Evolutionary conservation across 2,797 vertebrate species (phyloP).

Genomic region (Gorsachius magnificus): DNA sequence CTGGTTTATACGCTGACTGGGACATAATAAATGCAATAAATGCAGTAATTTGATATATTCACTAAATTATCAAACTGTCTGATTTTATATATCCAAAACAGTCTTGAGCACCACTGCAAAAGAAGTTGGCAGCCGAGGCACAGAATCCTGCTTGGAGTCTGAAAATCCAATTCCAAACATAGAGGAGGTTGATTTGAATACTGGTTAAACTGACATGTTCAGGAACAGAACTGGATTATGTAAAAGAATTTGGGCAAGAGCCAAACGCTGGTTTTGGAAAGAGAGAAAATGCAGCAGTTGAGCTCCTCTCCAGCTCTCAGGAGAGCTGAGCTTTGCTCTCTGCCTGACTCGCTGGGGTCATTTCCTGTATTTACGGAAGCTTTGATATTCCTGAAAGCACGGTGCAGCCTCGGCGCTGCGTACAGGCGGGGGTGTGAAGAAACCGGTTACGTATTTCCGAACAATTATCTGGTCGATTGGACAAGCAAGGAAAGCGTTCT

Average conservation of each 20-base stretch:
- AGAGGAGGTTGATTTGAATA: background rate
- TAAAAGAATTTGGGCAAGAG: background rate
- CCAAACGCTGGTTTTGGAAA: background rate
- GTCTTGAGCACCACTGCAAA: background rate
- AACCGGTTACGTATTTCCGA: background rate
- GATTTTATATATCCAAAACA: background rate
- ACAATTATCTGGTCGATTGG: background rate
- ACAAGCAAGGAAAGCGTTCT: background rate
- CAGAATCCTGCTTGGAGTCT: background rate
- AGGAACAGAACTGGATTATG: conserved; percentile 1
- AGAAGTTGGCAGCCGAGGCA: background rate
- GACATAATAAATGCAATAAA: background rate
- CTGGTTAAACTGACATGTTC: background rate
- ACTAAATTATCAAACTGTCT: background rate
- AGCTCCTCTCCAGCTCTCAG: background rate
- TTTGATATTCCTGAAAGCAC: background rate
- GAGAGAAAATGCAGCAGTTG: background rate
- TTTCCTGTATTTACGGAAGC: background rate
- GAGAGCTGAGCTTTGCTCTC: conserved; percentile 6
- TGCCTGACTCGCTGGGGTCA: background rate
- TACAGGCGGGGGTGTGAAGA: background rate
- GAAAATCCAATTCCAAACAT: conserved; percentile 7
- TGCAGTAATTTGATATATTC: background rate
- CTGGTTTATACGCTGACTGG: background rate
- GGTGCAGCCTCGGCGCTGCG: background rate